phyloP scores from a whole-genome alignment of 1,140 invertebrate species.

The Lepeophtheirus salmonis region DNA sequence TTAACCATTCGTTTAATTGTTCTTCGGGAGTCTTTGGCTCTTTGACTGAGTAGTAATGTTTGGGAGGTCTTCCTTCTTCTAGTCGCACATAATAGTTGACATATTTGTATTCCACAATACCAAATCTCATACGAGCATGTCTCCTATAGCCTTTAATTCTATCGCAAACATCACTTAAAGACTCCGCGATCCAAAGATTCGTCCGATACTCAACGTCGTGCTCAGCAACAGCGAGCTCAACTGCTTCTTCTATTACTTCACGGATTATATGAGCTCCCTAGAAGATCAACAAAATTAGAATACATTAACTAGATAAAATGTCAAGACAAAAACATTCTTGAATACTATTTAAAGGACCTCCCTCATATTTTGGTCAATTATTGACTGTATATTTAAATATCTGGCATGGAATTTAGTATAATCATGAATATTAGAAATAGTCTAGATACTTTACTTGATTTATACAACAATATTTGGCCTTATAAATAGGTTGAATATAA shows the following conservation, averaged over 20 bases:
- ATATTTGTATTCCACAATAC: slow-evolving; percentile 54
- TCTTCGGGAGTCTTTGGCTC: slow-evolving; percentile 39
- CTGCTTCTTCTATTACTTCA: slow-evolving; percentile 67
- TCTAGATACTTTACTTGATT: no score
- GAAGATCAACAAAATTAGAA: no score
- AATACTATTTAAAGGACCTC: no score
- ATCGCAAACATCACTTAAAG: slow-evolving; percentile 50
- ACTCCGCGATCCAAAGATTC: slow-evolving; percentile 91
- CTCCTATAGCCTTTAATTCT: slow-evolving; percentile 59
- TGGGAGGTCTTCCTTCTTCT: slow-evolving; percentile 81
- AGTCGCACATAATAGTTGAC: slow-evolving; percentile 70
- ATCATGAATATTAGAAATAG: no score
- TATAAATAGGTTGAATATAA: no score
- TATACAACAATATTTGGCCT: no score
- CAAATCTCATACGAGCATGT: slow-evolving; percentile 49
- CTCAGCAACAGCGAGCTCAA: slow-evolving; percentile 57
- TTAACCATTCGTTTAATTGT: slow-evolving; percentile 49
- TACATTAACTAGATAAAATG: no score
- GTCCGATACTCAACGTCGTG: slow-evolving; percentile 88
- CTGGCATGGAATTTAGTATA: no score
- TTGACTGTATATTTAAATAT: no score
- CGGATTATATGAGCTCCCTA: slow-evolving; percentile 63
- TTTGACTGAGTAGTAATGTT: slow-evolving; percentile 46
- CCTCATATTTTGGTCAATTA: no score
- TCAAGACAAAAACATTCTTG: no score